Conservation (phyloP, 1,140 invertebrate species). For the Drosophila littoralis region DNA sequence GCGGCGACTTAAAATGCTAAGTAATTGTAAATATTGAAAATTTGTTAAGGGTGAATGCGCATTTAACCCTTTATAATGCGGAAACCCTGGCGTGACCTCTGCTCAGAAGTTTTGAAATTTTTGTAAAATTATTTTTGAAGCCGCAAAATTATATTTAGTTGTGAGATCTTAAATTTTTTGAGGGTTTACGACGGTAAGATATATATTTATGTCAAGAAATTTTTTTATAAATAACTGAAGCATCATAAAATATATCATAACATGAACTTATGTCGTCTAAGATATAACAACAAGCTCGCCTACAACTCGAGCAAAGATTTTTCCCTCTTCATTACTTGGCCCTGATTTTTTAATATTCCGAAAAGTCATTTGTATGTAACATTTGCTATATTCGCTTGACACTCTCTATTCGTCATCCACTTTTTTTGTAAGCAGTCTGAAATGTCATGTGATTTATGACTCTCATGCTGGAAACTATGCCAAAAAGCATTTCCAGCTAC, state of each 20-base stretch:
- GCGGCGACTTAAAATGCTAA: conserved; percentile 76
- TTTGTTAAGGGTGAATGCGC: conserved; percentile 40
- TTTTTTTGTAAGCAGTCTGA: not conserved
- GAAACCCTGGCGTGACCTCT: not conserved
- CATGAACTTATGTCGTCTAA: too few relatives aligned
- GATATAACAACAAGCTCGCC: too few relatives aligned
- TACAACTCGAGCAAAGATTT: too few relatives aligned
- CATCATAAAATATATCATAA: too few relatives aligned
- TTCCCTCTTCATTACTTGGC: not conserved
- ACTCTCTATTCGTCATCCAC: conserved; percentile 22
- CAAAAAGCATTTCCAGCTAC: conserved; percentile 71
- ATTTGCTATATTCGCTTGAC: conserved; percentile 6
- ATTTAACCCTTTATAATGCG: conserved; percentile 51
- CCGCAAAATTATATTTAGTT: not conserved
- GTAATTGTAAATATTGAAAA: conserved; percentile 83
- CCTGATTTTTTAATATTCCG: not conserved
- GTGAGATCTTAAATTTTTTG: too few relatives aligned
- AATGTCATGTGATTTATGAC: conserved; percentile 61
- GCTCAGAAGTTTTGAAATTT: conserved; percentile 1
- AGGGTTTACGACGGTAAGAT: too few relatives aligned
- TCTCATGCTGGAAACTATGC: conserved; percentile 61
- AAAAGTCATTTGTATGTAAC: conserved; percentile 1
- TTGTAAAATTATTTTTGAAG: not conserved
- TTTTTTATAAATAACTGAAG: too few relatives aligned
- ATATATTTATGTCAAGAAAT: too few relatives aligned